Base-by-base conservation (phyloP, 1,140 invertebrate genomes). In the Drosophila nigromelanica region DNA sequence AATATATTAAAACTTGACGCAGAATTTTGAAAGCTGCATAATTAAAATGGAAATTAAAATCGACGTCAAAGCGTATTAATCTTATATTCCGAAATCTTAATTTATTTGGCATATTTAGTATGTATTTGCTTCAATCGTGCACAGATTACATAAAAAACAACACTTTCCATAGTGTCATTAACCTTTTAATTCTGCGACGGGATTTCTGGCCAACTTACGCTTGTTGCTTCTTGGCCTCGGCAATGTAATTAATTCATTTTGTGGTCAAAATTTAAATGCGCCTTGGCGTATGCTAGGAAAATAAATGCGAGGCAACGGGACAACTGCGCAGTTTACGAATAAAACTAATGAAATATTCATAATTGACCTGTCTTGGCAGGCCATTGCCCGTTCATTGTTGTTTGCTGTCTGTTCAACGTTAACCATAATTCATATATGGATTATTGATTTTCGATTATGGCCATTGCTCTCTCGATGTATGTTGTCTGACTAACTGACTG, bases 361-460 rank as follows among this genome's bases (percentile, higher is more conserved):
- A 63, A 43, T 37, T 18, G 71, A 68, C 45, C 52, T 54, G 42
- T 63, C 42, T 64, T 70, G 56, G 47, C 55, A 39, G 63, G 63
- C 40, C 61, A 18, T 24, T 71, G 39, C 33, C 67, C 48, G n/a
- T 30, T 39, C 21, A 27, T 35, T 35, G 50, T 48, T 48, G 27
- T 14, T 35, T 35, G 27, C 15, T 15, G 70, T 52, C 62, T 56
- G 67, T 60, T 76, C 61, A 18, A 76, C 80, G 50, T 59, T 73
- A 64, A 55, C 62, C 63, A 81, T 73, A 86, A 69, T 59, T 77
- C 67, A 64, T 73, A 87, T 76, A 73, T 78, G 78, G 55, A 21
- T 54, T 89, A 89, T 89, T 83, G 83, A 89, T 89, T 89, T 89
- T 89, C 83, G 85, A 89, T 89, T 89, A 89, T 89, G 79, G 60